A percentile compares a stretch with the other conserved stretches of the same genome.
phyloP scores from a whole-genome alignment of 2,888 invertebrate species.

The Tetranychus truncatus region DNA sequence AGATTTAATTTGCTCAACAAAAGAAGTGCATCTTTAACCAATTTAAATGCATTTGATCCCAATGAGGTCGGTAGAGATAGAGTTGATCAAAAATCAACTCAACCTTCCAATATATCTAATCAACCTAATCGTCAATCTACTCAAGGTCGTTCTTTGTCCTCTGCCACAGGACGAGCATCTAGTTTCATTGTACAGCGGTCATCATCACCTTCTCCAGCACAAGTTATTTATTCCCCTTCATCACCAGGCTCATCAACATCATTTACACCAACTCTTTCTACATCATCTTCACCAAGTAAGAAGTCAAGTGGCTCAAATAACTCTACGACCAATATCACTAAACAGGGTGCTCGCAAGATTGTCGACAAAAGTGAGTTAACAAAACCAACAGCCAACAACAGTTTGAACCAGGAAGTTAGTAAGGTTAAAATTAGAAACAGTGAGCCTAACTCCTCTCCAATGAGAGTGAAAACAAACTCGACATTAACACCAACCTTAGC shows the following conservation, averaged over 20 bases:
- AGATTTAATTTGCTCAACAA: slow-evolving; percentile 9
- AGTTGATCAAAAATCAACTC: not conserved
- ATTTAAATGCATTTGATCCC: not conserved
- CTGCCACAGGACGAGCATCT: not conserved
- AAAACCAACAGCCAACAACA: not conserved
- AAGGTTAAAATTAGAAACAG: not conserved
- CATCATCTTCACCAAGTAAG: not conserved
- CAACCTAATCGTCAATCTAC: not conserved
- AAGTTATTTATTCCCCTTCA: not conserved
- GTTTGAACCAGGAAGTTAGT: not conserved
- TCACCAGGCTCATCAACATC: slow-evolving; percentile 6
- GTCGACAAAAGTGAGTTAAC: not conserved
- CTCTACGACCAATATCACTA: not conserved
- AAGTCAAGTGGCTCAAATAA: not conserved
- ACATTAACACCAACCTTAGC: not conserved
- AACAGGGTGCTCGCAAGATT: not conserved
- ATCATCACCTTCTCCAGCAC: not conserved
- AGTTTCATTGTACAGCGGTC: not conserved
- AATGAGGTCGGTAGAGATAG: not conserved
- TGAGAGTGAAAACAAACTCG: not conserved
- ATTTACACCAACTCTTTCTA: not conserved
- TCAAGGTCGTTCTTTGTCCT: not conserved
- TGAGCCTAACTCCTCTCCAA: not conserved
- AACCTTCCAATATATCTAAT: not conserved
- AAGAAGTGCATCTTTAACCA: slow-evolving; percentile 7